Evolutionary conservation across 2,797 vertebrate species (phyloP).

Genomic region (Liparis tanakae): DNA sequence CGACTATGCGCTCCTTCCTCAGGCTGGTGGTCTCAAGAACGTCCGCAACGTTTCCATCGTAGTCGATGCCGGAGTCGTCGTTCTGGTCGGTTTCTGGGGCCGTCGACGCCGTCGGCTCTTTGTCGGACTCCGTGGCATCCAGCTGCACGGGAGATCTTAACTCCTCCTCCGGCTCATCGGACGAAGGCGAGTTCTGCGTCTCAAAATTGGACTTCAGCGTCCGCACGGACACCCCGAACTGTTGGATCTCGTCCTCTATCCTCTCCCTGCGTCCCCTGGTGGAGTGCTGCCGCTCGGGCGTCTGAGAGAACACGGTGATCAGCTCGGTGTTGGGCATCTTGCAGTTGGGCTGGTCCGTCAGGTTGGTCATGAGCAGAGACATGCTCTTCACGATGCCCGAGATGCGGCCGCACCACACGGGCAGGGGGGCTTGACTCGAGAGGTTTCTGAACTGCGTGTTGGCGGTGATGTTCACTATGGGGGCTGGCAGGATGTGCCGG

Average conservation of each 20-base stretch:
- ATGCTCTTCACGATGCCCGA: constrained; percentile 91
- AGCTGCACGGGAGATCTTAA: constrained; percentile 23
- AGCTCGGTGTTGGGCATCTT: constrained; percentile 87
- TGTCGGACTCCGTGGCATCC: constrained; percentile 26
- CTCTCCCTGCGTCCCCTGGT: constrained; percentile 78
- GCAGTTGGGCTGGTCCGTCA: constrained; percentile 82
- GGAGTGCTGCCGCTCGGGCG: constrained; percentile 71
- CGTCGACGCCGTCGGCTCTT: constrained; percentile 34
- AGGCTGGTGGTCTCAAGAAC: constrained; percentile 84
- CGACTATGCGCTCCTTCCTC: constrained; percentile 92
- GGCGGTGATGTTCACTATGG: constrained; percentile 90
- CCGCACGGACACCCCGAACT: constrained; percentile 91
- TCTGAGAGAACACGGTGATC: constrained; percentile 82
- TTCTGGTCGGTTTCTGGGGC: constrained; percentile 72
- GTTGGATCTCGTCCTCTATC: constrained; percentile 89
- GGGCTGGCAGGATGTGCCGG: constrained; percentile 88
- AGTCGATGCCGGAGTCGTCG: constrained; percentile 84
- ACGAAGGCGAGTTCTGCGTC: constrained; percentile 61
- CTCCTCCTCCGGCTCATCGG: constrained; percentile 41
- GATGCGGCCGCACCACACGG: constrained; percentile 90
- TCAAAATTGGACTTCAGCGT: constrained; percentile 92
- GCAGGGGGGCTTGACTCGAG: constrained; percentile 81
- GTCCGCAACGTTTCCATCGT: constrained; percentile 72
- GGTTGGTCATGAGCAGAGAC: constrained; percentile 88
- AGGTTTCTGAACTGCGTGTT: constrained; percentile 87